Conservation (phyloP, 2,888 invertebrate genomes). For the Ophion ellenae region DNA sequence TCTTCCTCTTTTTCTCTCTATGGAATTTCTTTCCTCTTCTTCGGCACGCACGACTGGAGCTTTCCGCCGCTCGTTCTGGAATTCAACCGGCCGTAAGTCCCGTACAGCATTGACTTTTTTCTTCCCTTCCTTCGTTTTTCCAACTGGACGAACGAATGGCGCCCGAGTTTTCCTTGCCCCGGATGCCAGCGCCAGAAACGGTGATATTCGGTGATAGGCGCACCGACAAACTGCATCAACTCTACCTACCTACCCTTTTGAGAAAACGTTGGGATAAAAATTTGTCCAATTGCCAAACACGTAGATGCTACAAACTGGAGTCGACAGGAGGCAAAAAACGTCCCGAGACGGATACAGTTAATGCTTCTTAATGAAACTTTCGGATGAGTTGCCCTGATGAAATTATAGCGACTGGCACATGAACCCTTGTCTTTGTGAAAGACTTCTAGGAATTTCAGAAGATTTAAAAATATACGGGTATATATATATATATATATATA, state of each 20-base stretch:
- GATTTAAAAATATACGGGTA: no score
- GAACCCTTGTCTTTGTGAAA: no score
- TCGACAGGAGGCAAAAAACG: background rate
- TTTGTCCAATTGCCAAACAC: constrained; percentile 38
- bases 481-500: no score
- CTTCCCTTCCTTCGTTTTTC: constrained; percentile 17
- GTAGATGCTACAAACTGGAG: constrained; percentile 23
- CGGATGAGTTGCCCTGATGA: background rate
- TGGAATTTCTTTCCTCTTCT: constrained; percentile 21
- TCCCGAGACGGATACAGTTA: background rate
- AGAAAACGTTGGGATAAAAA: constrained; percentile 22
- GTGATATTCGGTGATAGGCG: constrained; percentile 11
- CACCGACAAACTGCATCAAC: constrained; percentile 15
- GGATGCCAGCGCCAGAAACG: background rate
- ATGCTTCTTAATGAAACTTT: background rate
- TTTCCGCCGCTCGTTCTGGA: constrained; percentile 54
- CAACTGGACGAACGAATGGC: constrained; percentile 48
- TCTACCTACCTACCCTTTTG: background rate
- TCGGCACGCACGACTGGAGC: constrained; percentile 60
- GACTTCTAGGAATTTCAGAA: no score
- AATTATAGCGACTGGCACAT: background rate
- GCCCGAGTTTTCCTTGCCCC: constrained; percentile 39
- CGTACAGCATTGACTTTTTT: constrained; percentile 35
- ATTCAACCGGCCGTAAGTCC: constrained; percentile 45
- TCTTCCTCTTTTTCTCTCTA: constrained; percentile 41